Percentiles rank a stretch among this genome's conserved stretches.
Conservation (phyloP, 2,113 vertebrate genomes). For the Rhinolophus sinicus region DNA sequence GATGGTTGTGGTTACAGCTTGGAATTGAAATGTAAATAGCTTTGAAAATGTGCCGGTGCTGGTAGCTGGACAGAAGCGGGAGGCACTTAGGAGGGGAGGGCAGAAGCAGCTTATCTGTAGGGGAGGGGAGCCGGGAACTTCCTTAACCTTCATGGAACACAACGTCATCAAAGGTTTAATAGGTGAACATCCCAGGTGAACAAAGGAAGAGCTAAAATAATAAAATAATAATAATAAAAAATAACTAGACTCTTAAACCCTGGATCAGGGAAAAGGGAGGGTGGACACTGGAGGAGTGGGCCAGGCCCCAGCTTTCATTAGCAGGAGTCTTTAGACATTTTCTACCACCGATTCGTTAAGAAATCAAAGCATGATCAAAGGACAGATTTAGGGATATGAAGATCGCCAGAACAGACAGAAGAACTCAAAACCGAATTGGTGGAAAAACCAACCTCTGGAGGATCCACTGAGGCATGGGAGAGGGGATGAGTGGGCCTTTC, state of each 20-base stretch:
- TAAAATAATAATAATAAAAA: not conserved
- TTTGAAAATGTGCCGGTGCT: not conserved
- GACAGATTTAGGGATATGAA: not conserved
- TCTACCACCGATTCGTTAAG: not conserved
- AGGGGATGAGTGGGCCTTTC: not conserved
- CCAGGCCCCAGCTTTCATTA: not conserved
- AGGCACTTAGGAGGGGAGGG: no score
- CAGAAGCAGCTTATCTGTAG: not conserved
- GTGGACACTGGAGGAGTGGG: fast-evolving
- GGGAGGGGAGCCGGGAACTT: no score
- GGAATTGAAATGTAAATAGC: not conserved
- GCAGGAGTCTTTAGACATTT: fast-evolving
- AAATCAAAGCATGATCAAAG: not conserved
- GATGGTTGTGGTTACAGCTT: not conserved
- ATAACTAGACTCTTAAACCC: not conserved
- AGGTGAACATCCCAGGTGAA: not conserved
- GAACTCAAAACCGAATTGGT: not conserved
- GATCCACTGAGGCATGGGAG: not conserved
- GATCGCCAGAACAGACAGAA: not conserved
- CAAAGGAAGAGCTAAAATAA: not conserved
- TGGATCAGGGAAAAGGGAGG: no score
- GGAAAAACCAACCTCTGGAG: not conserved
- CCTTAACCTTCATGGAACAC: fast-evolving
- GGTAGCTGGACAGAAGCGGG: no score
- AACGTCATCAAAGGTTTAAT: not conserved